Evolutionary conservation across 1,140 invertebrate species (phyloP).

Genomic region (Teleopsis dalmanni): DNA sequence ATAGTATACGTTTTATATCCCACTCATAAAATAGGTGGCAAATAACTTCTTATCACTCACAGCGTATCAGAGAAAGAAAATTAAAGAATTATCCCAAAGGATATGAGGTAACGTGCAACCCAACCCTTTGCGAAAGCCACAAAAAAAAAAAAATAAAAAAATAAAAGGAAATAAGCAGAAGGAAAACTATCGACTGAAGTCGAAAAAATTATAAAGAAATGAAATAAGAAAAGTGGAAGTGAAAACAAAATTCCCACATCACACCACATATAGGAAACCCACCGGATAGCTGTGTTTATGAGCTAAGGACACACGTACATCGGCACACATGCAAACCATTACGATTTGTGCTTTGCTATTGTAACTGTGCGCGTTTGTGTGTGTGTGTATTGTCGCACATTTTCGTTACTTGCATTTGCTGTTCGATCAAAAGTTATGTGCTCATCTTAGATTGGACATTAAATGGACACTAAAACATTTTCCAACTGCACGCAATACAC

Average conservation of each 20-base stretch:
- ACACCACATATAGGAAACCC: slow-evolving; percentile 2
- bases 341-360: not conserved
- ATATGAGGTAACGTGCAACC: slow-evolving; percentile 2
- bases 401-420: slow-evolving; percentile 8
- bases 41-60: slow-evolving; percentile 43
- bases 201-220: slow-evolving; percentile 3
- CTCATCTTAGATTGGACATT: slow-evolving; percentile 45
- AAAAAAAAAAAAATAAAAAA: not conserved
- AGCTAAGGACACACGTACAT: not conserved
- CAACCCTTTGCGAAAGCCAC: slow-evolving; percentile 7
- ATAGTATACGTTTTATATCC: not conserved
- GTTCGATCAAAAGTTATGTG: slow-evolving; percentile 45
- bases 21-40: slow-evolving; percentile 17
- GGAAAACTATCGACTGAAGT: not conserved
- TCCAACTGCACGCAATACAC: slow-evolving; percentile 33
- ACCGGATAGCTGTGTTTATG: not conserved
- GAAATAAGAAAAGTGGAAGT: slow-evolving; percentile 8
- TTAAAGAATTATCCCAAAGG: slow-evolving; percentile 29
- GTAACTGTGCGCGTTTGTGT: not conserved
- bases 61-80: slow-evolving; percentile 30
- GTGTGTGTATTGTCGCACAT: not conserved
- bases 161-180: not conserved
- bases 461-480: slow-evolving; percentile 45
- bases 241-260: slow-evolving; percentile 10
- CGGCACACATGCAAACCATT: not conserved